Percentiles rank a stretch among this genome's conserved stretches.
Conservation (phyloP, 1,140 invertebrate species). For the Steinernema khuongi region DNA sequence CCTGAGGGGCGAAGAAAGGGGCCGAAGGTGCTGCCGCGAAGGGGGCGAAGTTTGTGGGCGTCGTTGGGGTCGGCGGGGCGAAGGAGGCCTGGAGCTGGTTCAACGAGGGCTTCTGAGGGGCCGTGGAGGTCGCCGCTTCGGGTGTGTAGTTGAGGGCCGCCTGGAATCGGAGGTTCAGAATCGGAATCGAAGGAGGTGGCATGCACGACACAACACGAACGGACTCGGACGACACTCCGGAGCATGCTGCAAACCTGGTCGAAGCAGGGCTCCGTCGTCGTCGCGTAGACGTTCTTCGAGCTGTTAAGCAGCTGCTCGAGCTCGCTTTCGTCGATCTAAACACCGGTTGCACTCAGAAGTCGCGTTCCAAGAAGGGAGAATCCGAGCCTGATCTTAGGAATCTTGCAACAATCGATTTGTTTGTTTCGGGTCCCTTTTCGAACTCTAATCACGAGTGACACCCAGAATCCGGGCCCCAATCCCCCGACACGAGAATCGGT, state of each 20-base stretch:
- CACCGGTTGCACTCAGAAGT: background rate
- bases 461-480: background rate
- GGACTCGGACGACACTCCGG: background rate
- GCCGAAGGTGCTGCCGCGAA: background rate
- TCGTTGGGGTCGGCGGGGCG: conserved; percentile 39
- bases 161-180: conserved; percentile 32
- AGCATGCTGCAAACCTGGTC: conserved; percentile 13
- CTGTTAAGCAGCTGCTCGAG: conserved; percentile 41
- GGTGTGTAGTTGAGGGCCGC: conserved; percentile 35
- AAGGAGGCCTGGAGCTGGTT: conserved; percentile 50
- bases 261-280: conserved; percentile 33
- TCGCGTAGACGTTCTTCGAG: conserved; percentile 22
- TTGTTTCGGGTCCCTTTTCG: conserved; percentile 46
- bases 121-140: conserved; percentile 10
- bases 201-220: conserved; percentile 15
- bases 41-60: background rate
- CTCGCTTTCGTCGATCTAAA: conserved; percentile 47
- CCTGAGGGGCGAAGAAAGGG: conserved; percentile 19
- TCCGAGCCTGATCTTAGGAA: too few species aligned
- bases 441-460: conserved; percentile 37
- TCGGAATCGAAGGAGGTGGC: background rate
- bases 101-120: conserved; percentile 38
- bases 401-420: too few species aligned
- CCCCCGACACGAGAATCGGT: background rate
- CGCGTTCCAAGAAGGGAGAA: conserved; percentile 24